Evolutionary conservation across 1,140 invertebrate genomes (phyloP).

Genomic region (Drosophila busckii): DNA sequence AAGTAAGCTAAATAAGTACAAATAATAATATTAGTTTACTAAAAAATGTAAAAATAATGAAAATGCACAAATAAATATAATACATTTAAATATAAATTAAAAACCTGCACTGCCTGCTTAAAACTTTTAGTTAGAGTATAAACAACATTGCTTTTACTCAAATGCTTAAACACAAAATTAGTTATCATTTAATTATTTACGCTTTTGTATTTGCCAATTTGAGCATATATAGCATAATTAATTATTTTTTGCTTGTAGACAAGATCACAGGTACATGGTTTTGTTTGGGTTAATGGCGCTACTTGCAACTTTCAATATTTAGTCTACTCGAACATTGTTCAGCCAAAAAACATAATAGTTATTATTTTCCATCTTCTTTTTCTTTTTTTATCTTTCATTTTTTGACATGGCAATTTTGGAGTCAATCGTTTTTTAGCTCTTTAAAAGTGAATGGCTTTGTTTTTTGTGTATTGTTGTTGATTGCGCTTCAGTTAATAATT

Average conservation of each 20-base stretch:
- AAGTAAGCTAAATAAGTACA: too few species aligned
- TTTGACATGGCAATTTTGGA: constrained; percentile 46
- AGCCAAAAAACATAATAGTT: constrained; percentile 51
- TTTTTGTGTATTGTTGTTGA: constrained; percentile 35
- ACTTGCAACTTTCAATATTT: constrained; percentile 55
- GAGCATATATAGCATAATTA: too few species aligned
- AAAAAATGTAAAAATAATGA: too few species aligned
- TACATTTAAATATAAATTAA: too few species aligned
- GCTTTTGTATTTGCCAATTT: constrained; percentile 47
- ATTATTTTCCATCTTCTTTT: constrained; percentile 33
- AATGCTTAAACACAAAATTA: constrained; percentile 36
- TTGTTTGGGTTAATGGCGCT: constrained; percentile 36
- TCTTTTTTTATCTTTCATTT: constrained; percentile 10
- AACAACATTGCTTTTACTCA: constrained; percentile 55
- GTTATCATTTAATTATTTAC: constrained; percentile 41
- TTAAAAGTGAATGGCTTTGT: constrained; percentile 61
- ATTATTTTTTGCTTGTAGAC: too few species aligned
- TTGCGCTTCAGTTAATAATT: constrained; percentile 60
- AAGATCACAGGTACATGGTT: too few species aligned
- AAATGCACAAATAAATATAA: too few species aligned
- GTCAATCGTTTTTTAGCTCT: constrained; percentile 27
- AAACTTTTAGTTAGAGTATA: too few species aligned
- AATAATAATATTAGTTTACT: too few species aligned
- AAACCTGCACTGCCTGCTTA: constrained; percentile 2
- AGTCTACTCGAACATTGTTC: constrained; percentile 45